Evolutionary conservation across 2,797 vertebrate species (phyloP).

Genomic region (Enteromius unitaeniatus): DNA sequence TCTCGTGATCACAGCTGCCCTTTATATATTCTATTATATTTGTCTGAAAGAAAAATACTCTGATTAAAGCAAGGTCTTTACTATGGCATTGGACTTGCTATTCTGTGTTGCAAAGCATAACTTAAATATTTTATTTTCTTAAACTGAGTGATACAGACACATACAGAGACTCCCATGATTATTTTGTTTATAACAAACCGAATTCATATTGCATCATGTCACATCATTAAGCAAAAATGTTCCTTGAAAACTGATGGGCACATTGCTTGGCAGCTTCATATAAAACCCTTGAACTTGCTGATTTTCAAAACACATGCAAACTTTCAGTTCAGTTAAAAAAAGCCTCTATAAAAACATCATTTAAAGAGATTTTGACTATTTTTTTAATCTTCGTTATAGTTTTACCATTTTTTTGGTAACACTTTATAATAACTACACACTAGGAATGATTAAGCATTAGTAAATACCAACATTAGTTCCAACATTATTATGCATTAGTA

Average conservation of each 20-base stretch:
- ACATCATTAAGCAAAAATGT: conserved; percentile 3
- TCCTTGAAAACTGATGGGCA: neutral
- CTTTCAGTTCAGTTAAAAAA: neutral
- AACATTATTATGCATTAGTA: no score
- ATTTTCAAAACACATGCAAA: neutral
- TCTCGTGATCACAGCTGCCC: neutral
- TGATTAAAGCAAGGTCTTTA: conserved; percentile 4
- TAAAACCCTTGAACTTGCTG: neutral
- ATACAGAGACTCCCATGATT: neutral
- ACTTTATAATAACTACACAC: no score
- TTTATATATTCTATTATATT: neutral
- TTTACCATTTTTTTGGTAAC: neutral
- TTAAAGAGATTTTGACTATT: neutral
- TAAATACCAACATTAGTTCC: no score
- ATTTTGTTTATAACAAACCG: neutral
- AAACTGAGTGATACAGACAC: neutral
- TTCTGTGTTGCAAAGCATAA: neutral
- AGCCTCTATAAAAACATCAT: neutral
- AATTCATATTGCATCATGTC: conserved; percentile 17
- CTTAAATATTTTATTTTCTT: neutral
- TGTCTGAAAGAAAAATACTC: neutral
- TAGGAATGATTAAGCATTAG: no score
- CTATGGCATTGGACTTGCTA: neutral
- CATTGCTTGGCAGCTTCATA: neutral
- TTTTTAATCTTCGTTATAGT: neutral